Evolutionary conservation across 1,140 invertebrate species (phyloP).

Genomic region (Hylaeus volcanicus): DNA sequence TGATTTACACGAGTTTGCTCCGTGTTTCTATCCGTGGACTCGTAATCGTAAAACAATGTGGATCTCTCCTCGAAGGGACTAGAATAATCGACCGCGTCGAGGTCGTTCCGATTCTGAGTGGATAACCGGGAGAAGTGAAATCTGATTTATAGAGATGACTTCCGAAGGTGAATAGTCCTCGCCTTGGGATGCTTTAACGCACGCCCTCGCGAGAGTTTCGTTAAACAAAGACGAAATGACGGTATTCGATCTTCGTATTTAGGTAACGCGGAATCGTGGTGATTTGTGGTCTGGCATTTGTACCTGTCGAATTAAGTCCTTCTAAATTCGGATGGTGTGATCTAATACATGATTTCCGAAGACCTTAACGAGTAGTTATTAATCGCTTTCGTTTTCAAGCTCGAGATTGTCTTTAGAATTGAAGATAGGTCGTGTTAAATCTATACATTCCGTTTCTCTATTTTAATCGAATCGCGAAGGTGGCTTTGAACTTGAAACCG

Average conservation of each 20-base stretch:
- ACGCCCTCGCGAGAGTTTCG: background rate
- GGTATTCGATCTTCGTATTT: too few species aligned
- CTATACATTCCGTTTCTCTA: too few species aligned
- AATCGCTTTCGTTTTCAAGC: background rate
- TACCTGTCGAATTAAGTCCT: too few species aligned
- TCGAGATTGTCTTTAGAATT: background rate
- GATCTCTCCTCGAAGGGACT: background rate
- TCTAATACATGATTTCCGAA: too few species aligned
- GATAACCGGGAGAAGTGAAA: background rate
- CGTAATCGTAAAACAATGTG: conserved; percentile 14
- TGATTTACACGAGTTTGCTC: conserved; percentile 6
- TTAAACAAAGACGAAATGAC: background rate
- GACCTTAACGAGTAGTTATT: too few species aligned
- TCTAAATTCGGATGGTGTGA: too few species aligned
- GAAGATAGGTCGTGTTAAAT: too few species aligned
- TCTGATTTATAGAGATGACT: conserved; percentile 7
- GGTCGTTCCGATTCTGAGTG: background rate
- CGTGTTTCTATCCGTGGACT: background rate
- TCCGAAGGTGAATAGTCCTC: background rate
- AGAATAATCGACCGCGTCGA: too few species aligned
- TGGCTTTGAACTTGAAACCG: too few species aligned
- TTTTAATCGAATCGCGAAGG: conserved; percentile 2
- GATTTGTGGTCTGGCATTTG: too few species aligned
- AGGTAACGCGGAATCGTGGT: too few species aligned
- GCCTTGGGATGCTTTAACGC: background rate